phyloP scores from a whole-genome alignment of 2,113 vertebrate genomes.

The Peromyscus maniculatus region DNA sequence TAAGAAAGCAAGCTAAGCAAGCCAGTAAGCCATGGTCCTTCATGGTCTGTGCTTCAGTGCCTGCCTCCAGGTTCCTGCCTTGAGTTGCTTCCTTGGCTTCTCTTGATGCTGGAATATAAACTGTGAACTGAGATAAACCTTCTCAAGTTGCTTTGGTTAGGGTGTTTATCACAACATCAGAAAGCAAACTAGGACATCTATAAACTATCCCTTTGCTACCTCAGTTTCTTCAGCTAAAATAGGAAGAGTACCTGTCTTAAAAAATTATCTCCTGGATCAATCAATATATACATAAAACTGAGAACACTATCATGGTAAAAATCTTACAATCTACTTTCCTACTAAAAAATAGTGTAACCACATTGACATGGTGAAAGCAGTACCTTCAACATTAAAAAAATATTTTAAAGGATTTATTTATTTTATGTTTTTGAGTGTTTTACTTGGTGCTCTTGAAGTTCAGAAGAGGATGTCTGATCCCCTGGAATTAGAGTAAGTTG shows the following conservation, averaged over 20 bases:
- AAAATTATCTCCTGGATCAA: conserved; percentile 38
- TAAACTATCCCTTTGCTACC: conserved; percentile 30
- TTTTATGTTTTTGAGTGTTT: not conserved
- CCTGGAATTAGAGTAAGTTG: not conserved
- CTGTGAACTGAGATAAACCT: not conserved
- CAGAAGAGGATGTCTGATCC: not conserved
- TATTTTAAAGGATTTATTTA: not conserved
- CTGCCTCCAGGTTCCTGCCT: not conserved
- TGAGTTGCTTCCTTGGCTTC: not conserved
- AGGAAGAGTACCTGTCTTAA: not conserved
- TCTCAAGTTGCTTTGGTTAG: not conserved
- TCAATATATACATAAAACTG: conserved; percentile 12
- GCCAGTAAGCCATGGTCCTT: not conserved
- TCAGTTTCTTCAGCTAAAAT: conserved; percentile 29
- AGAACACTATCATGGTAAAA: conserved; percentile 10
- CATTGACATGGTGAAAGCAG: not conserved
- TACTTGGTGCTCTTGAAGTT: not conserved
- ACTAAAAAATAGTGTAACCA: not conserved
- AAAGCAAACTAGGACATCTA: not conserved
- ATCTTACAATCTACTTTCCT: not conserved
- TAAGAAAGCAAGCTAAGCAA: not conserved
- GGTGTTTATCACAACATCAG: not conserved
- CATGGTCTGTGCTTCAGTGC: not conserved
- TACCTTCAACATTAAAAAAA: not conserved
- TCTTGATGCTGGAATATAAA: not conserved